phyloP scores from a whole-genome alignment of 2,113 vertebrate genomes.

The Lates calcarifer region DNA sequence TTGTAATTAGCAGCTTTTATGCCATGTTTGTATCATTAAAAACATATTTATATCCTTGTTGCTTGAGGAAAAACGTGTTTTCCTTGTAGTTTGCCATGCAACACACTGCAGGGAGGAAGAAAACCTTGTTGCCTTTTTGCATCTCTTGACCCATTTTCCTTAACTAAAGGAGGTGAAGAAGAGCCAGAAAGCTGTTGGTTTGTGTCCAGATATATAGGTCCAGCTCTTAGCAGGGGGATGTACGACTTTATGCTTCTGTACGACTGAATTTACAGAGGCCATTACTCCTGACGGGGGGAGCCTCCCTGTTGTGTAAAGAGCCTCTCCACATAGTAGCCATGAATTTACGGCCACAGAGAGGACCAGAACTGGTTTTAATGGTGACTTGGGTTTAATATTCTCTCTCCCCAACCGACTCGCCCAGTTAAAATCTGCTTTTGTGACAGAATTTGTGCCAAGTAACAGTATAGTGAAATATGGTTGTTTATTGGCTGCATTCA shows the following conservation, averaged over 20 bases:
- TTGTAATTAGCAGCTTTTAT: slow-evolving; percentile 2
- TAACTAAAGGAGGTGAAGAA: slow-evolving; percentile 15
- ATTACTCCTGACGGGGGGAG: slow-evolving; percentile 35
- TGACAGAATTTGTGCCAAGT: slow-evolving; percentile 38
- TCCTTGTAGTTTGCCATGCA: background rate
- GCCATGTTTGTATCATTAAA: slow-evolving; percentile 21
- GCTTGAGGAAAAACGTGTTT: background rate
- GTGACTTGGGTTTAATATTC: slow-evolving; percentile 64
- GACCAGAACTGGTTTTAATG: slow-evolving; percentile 52
- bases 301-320: slow-evolving; percentile 61
- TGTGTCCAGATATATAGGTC: slow-evolving; percentile 38
- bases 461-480: slow-evolving; percentile 30
- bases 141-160: slow-evolving; percentile 19
- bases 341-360: slow-evolving; percentile 58
- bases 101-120: background rate
- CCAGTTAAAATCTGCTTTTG: slow-evolving; percentile 51
- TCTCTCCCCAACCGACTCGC: slow-evolving; percentile 22
- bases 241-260: slow-evolving; percentile 6
- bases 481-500: slow-evolving; percentile 13
- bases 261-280: slow-evolving; percentile 34
- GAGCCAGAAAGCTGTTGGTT: slow-evolving; percentile 39
- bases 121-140: background rate
- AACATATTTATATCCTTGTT: background rate
- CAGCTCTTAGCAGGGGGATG: background rate
- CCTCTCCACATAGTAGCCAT: slow-evolving; percentile 36